A percentile compares a stretch with the other conserved stretches of the same genome.
Conservation (phyloP, 2,113 vertebrate species). For the Bufo gargarizans region DNA sequence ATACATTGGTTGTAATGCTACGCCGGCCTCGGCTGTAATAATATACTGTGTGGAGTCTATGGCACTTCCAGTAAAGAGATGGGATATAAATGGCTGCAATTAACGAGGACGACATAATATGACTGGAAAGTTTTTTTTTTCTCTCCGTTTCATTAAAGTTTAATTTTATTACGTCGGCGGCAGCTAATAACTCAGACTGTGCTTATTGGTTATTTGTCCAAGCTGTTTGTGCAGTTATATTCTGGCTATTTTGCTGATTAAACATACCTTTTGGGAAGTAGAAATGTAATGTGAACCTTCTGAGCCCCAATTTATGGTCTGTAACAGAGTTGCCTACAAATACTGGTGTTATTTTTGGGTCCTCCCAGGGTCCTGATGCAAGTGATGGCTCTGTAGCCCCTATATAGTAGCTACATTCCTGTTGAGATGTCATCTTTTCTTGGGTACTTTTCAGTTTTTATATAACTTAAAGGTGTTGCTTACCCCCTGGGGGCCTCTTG, state of each 20-base stretch:
- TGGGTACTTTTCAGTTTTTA: too few species aligned
- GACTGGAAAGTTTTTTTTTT: slow-evolving; percentile 1
- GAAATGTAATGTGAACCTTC: neutral
- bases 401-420: too few species aligned
- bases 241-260: neutral
- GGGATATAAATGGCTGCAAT: slow-evolving; percentile 2
- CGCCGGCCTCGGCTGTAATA: neutral
- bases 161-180: neutral
- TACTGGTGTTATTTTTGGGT: too few species aligned
- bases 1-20: neutral
- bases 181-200: neutral
- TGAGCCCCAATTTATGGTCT: too few species aligned
- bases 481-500: too few species aligned
- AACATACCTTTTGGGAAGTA: neutral
- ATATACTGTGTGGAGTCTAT: neutral
- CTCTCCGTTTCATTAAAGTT: slow-evolving; percentile 3
- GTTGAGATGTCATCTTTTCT: too few species aligned
- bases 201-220: neutral
- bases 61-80: slow-evolving; percentile 1
- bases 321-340: too few species aligned
- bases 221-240: slow-evolving; percentile 1
- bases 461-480: too few species aligned
- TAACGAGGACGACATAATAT: neutral
- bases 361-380: too few species aligned
- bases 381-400: too few species aligned